Percentiles rank a stretch among this genome's conserved stretches.
phyloP scores from a whole-genome alignment of 2,113 vertebrate species.

The Erythrolamprus reginae region DNA sequence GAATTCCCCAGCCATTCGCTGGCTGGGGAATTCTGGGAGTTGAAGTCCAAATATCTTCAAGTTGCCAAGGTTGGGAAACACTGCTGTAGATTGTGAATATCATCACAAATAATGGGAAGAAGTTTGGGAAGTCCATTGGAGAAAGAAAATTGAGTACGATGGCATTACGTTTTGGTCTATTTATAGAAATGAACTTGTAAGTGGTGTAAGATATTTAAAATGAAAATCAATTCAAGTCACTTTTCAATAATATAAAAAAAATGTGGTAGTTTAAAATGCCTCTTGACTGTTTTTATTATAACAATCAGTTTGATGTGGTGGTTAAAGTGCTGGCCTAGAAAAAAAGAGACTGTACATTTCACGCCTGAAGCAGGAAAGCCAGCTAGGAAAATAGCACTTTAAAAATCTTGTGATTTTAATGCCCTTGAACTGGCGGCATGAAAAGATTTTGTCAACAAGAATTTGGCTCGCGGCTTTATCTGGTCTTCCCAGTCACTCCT shows the following conservation, averaged over 20 bases:
- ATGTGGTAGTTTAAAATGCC: not conserved
- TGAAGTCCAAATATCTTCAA: no score
- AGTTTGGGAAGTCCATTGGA: not conserved
- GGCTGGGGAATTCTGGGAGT: no score
- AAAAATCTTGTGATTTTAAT: no score
- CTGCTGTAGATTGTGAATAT: not conserved
- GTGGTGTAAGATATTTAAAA: not conserved
- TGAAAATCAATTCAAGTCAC: not conserved
- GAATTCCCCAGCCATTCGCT: no score
- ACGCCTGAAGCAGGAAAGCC: not conserved
- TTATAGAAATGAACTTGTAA: not conserved
- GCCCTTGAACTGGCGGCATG: no score
- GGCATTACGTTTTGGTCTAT: not conserved
- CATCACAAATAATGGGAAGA: not conserved
- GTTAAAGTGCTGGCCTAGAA: not conserved
- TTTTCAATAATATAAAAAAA: not conserved
- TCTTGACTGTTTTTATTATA: not conserved
- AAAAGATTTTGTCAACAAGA: no score
- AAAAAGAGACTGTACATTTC: not conserved
- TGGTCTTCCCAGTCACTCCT: no score
- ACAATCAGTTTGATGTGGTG: not conserved
- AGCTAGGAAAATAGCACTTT: not conserved
- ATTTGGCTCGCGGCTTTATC: no score
- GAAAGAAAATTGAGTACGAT: not conserved
- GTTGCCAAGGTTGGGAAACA: no score